Percentiles rank a stretch among this genome's conserved stretches.
Conservation (phyloP, 2,888 invertebrate species). For the Synanthedon formicaeformis region DNA sequence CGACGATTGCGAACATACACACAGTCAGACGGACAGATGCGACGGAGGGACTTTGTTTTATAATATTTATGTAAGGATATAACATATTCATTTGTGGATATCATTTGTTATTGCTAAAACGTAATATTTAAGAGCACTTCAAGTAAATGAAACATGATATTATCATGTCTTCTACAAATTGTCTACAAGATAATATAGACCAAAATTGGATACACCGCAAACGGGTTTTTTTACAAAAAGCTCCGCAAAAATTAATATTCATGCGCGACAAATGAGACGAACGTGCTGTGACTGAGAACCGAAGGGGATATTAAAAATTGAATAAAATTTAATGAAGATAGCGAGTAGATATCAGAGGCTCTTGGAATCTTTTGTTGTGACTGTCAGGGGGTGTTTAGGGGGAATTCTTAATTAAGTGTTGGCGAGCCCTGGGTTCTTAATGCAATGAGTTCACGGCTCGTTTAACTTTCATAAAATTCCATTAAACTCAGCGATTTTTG, state of each 20-base stretch:
- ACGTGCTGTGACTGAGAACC: slow-evolving; percentile 27
- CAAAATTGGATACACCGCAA: background rate
- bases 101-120: background rate
- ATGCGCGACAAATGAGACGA: slow-evolving; percentile 28
- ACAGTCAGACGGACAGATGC: too few relatives aligned
- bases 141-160: background rate
- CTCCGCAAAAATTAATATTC: slow-evolving; percentile 19
- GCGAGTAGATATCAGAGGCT: slow-evolving; percentile 28
- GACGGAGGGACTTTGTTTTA: too few relatives aligned
- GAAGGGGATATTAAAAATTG: slow-evolving; percentile 46
- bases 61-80: too few relatives aligned
- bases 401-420: slow-evolving; percentile 68
- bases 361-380: slow-evolving; percentile 60
- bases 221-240: background rate
- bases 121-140: background rate
- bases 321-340: slow-evolving; percentile 57
- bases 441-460: slow-evolving; percentile 66
- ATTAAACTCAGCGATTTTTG: slow-evolving; percentile 58
- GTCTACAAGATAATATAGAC: background rate
- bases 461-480: slow-evolving; percentile 68
- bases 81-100: background rate
- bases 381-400: slow-evolving; percentile 34
- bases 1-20: too few relatives aligned
- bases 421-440: slow-evolving; percentile 61
- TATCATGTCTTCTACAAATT: background rate